Base-by-base conservation (phyloP, 2,113 vertebrate genomes). In the Amphiprion ocellaris region DNA sequence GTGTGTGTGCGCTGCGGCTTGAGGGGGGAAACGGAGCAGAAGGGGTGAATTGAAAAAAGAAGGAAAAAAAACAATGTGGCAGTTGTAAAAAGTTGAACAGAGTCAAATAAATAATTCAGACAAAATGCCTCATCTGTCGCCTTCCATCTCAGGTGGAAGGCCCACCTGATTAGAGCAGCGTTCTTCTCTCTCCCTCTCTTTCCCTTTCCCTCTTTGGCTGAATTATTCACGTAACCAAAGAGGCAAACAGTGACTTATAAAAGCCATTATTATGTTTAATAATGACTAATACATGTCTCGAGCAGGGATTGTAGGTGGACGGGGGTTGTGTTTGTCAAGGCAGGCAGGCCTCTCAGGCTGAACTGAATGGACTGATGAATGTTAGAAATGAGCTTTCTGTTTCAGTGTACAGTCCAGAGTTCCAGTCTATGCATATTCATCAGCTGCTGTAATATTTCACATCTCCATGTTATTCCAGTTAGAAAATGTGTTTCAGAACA, bases 181-280 rank as follows among this genome's bases (percentile, higher is more conserved):
- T 49, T 68, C 19, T 44, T 75, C 82, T 58, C 71, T 74, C 60
- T 46, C 63, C 58, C 54, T 68, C 17, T 50, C 14, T 49, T 30
- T 55, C 65, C 58, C 63, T 60, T 50, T 67, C 44, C 56, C 47
- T 74, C 69, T 77, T 33, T 21, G 54, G 59, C 72, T 95, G 90
- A 95, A 95, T 95, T 87, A 95, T 95, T 95, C 91, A 95, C 84
- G 0, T 67, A 82, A 85, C 88, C 85, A 88, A 93, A 90, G 91
- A 93, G 85, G 89, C 90, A 79, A 88, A 88, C 84, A 23, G 84
- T 85, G 89, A 90, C 94, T 93, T 89, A 86, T 93, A 94, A 94
- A 94, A 94, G 93, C 93, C 93, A 93, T 94, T 93, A 94, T 94
- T 93, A 94, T 94, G 90, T 93, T 94, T 95, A 93, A 94, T 94